These are phyloP conservation scores for Masnerella sp. DNA, from an alignment of 2,888 invertebrate species.

Conservation along the genomic window DNA sequence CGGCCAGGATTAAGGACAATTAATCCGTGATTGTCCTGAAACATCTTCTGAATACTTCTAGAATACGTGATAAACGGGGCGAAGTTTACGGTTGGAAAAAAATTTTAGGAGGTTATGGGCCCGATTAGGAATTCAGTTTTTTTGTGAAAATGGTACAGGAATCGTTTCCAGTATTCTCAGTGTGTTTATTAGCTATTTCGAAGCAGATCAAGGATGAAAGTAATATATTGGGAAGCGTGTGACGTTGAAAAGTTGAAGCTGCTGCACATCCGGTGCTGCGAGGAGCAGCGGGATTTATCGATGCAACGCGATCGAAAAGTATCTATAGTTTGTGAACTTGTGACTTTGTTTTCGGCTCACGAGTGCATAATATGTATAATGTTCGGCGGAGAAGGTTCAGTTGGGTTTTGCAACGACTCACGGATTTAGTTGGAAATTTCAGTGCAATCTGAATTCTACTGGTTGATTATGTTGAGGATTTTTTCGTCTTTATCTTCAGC, in stretches of 20 bases:
- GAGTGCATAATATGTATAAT: constrained; percentile 46
- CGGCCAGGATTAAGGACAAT: too few species aligned
- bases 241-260: constrained; percentile 59
- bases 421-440: neutral
- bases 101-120: too few species aligned
- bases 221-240: constrained; percentile 56
- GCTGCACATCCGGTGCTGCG: constrained; percentile 57
- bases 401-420: constrained; percentile 8
- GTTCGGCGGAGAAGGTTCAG: constrained; percentile 25
- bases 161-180: too few species aligned
- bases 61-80: too few species aligned
- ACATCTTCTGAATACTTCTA: too few species aligned
- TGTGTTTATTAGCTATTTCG: constrained; percentile 20
- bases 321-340: constrained; percentile 49
- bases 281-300: constrained; percentile 56
- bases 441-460: too few species aligned
- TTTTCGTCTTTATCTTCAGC: too few species aligned
- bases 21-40: too few species aligned
- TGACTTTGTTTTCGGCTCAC: constrained; percentile 41
- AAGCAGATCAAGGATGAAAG: constrained; percentile 57
- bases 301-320: constrained; percentile 46
- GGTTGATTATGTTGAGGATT: too few species aligned
- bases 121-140: too few species aligned
- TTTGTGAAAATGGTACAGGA: too few species aligned
- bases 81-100: too few species aligned